Evolutionary conservation across 2,113 vertebrate species (phyloP).

Genomic region (Regulus satrapa): DNA sequence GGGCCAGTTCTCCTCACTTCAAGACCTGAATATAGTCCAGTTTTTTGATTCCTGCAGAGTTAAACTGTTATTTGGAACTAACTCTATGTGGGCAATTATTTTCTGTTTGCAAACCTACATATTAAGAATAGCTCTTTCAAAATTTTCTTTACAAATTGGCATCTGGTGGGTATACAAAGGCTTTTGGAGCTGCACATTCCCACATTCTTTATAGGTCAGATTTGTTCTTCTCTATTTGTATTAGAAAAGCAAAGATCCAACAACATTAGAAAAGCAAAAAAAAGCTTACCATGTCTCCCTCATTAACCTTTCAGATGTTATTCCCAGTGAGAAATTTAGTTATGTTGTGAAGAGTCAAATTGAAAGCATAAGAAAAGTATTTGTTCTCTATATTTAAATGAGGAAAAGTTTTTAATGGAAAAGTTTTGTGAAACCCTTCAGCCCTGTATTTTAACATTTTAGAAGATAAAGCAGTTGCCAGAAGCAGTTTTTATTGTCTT

Average conservation of each 20-base stretch:
- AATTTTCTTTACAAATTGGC: not conserved
- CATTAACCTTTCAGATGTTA: not conserved
- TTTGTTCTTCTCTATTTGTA: not conserved
- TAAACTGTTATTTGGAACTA: not conserved
- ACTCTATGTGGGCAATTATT: not conserved
- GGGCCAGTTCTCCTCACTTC: not conserved
- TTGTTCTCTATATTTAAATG: not conserved
- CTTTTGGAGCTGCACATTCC: not conserved
- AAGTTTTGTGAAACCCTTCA: not conserved
- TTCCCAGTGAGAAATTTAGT: not conserved
- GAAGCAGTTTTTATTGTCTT: not conserved
- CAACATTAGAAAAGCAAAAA: slow-evolving; percentile 31
- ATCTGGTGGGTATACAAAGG: not conserved
- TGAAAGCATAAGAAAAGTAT: not conserved
- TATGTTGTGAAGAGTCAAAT: not conserved
- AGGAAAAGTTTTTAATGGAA: not conserved
- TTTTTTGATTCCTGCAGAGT: not conserved
- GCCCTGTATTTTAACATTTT: not conserved
- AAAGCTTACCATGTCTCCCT: not conserved
- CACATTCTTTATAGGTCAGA: not conserved
- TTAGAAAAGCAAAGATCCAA: slow-evolving; percentile 11
- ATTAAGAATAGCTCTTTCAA: not conserved
- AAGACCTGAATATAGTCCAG: not conserved
- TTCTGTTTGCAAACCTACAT: not conserved
- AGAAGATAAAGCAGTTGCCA: not conserved